phyloP scores from a whole-genome alignment of 2,113 vertebrate species.

The Peucedramus taeniatus region DNA sequence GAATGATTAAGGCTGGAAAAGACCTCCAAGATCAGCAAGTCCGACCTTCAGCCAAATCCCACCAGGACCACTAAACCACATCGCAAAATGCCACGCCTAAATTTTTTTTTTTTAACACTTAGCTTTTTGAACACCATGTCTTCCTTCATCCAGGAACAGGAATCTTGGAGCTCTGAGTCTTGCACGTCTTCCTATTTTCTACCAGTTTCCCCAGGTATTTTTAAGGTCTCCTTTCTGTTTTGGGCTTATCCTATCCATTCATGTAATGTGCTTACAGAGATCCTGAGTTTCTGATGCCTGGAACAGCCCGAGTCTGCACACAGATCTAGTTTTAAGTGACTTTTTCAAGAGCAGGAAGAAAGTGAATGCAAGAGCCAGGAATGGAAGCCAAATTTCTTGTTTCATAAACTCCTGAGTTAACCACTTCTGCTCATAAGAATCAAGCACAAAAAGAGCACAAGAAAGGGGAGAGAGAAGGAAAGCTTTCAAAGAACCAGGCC shows the following conservation, averaged over 20 bases:
- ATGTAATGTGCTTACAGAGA: not conserved
- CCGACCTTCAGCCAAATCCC: not conserved
- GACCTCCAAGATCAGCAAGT: not conserved
- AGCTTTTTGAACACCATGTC: not conserved
- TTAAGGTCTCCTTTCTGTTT: not conserved
- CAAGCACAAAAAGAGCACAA: not conserved
- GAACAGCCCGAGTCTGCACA: not conserved
- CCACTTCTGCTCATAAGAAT: not conserved
- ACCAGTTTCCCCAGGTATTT: not conserved
- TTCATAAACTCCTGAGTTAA: conserved; percentile 35
- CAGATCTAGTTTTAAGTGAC: not conserved
- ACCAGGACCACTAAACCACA: not conserved
- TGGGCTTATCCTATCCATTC: not conserved
- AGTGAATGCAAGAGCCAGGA: not conserved
- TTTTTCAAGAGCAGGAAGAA: conserved; percentile 1
- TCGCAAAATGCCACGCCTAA: rapidly evolving
- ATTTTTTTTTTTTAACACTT: not conserved
- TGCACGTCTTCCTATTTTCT: not conserved
- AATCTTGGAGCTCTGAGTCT: not conserved
- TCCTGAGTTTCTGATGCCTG: not conserved
- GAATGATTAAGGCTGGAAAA: not conserved
- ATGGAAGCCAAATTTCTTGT: conserved; percentile 26
- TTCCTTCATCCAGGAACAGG: not conserved
- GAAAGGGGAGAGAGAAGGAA: not conserved
- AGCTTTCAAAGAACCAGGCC: not conserved